Percentiles rank a stretch among this genome's conserved stretches.
These are phyloP conservation scores for Hippoglossus hippoglossus DNA, from an alignment of 2,797 vertebrate genomes.

Conservation along the genomic window DNA sequence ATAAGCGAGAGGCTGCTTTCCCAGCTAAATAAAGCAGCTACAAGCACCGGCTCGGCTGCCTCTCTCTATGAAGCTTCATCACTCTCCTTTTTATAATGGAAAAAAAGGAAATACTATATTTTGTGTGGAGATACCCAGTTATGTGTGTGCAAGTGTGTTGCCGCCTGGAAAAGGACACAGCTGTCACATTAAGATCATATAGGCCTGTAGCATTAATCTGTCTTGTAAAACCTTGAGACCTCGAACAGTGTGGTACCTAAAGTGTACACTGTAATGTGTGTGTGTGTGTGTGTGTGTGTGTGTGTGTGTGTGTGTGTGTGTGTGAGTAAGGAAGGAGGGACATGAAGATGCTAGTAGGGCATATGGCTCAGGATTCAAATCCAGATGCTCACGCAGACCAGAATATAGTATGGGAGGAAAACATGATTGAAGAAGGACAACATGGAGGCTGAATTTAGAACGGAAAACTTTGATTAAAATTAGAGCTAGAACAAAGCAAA, in stretches of 20 bases:
- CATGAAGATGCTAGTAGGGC: constrained; percentile 47
- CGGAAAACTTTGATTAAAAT: constrained; percentile 24
- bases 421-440: constrained; percentile 15
- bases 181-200: constrained; percentile 77
- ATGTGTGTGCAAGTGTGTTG: constrained; percentile 20
- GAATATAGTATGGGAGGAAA: constrained; percentile 25
- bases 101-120: constrained; percentile 33
- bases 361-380: constrained; percentile 67
- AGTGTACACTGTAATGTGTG: constrained; percentile 24
- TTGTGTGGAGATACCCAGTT: constrained; percentile 25
- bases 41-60: constrained; percentile 34
- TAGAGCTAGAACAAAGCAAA: constrained; percentile 4
- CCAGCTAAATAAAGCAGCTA: constrained; percentile 64
- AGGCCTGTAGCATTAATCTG: constrained; percentile 71
- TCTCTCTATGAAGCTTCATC: constrained; percentile 41
- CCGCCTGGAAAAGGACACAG: constrained; percentile 72
- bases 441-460: constrained; percentile 8
- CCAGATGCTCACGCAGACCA: constrained; percentile 65
- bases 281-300: constrained; percentile 21
- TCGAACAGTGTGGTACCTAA: constrained; percentile 49
- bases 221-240: constrained; percentile 71
- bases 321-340: constrained; percentile 37
- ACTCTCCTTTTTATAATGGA: constrained; percentile 45
- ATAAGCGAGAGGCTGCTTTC: constrained; percentile 59
- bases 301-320: constrained; percentile 15